Conservation (phyloP, 2,113 vertebrate genomes). For the Podarcis cretensis region DNA sequence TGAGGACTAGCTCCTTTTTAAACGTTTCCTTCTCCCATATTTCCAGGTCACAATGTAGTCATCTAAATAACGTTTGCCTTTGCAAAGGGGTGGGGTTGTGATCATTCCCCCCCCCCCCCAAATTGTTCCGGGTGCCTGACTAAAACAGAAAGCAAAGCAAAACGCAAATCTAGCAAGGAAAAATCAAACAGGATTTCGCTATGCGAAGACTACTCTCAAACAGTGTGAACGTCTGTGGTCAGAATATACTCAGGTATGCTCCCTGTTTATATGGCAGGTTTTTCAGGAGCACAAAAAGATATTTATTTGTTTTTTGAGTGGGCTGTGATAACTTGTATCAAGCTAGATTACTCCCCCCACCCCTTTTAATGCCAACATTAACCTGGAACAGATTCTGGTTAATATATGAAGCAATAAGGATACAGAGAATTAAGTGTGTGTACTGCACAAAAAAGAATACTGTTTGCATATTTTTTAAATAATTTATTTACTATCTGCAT, state of each 20-base stretch:
- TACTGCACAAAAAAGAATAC: background rate
- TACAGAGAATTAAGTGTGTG: background rate
- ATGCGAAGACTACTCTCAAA: background rate
- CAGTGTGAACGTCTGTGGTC: background rate
- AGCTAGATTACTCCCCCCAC: background rate
- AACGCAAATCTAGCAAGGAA: background rate
- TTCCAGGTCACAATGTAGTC: background rate
- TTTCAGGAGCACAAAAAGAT: background rate
- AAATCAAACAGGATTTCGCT: background rate
- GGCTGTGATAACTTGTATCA: background rate
- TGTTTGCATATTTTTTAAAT: background rate
- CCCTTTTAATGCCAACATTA: background rate
- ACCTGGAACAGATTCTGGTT: background rate
- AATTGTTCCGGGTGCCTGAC: too few relatives aligned
- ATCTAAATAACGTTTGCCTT: background rate
- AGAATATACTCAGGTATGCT: constrained; percentile 10
- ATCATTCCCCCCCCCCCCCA: too few relatives aligned
- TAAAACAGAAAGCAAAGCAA: too few relatives aligned
- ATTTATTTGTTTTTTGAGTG: background rate
- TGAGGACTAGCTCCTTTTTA: background rate
- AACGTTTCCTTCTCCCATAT: too few relatives aligned
- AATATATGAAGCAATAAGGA: background rate
- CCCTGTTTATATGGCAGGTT: rapidly evolving
- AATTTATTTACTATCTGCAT: background rate
- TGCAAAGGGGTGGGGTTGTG: background rate